Conservation (phyloP, 2,888 invertebrate species). For the Rhyacophila evoluta region DNA sequence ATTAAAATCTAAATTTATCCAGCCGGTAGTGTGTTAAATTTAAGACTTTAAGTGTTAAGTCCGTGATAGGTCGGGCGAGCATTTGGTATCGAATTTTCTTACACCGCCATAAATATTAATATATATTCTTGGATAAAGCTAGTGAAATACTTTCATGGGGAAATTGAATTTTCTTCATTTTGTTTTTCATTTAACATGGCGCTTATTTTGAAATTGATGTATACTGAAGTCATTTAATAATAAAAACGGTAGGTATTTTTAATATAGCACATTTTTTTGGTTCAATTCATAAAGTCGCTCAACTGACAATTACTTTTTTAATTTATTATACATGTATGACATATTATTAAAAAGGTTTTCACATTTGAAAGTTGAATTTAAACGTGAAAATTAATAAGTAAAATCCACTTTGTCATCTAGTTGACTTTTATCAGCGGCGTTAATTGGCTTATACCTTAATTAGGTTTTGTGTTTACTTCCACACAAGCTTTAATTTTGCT, state of each 20-base stretch:
- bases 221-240: constrained; percentile 12
- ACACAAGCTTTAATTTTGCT: no score
- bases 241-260: neutral
- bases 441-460: no score
- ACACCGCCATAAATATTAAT: constrained; percentile 30
- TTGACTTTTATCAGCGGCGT: no score
- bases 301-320: neutral
- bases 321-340: no score
- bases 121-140: constrained; percentile 19
- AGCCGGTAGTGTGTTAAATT: neutral
- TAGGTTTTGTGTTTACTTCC: no score
- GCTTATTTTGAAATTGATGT: constrained; percentile 23
- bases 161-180: constrained; percentile 26
- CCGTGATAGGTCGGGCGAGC: constrained; percentile 15
- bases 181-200: constrained; percentile 7
- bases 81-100: constrained; percentile 26
- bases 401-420: no score
- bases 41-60: neutral
- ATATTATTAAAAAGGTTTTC: no score
- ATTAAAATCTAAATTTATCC: neutral
- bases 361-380: no score
- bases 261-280: neutral
- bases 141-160: constrained; percentile 23
- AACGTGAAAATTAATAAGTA: no score
- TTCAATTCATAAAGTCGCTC: neutral